A percentile compares a stretch with the other conserved stretches of the same genome.
Conservation (phyloP, 2,113 vertebrate species). For the Phalacrocorax pelagicus region DNA sequence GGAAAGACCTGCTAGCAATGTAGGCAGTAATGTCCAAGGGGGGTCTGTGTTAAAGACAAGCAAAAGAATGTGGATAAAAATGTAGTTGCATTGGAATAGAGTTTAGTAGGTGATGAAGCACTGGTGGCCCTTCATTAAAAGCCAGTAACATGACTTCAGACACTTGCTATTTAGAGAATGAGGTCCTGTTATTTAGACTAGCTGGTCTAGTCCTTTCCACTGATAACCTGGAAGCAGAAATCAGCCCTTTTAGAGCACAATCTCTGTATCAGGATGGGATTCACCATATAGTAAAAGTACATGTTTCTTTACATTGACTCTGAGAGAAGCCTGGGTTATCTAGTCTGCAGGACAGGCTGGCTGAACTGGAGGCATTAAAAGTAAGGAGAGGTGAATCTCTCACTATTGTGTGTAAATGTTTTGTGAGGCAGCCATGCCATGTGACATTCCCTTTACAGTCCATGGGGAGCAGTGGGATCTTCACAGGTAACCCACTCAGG, state of each 20-base stretch:
- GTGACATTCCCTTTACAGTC: neutral
- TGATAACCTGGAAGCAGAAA: neutral
- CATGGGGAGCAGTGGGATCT: neutral
- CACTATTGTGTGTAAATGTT: neutral
- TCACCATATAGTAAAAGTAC: neutral
- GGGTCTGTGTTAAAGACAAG: accelerated
- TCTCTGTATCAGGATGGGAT: neutral
- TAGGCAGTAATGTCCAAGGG: accelerated
- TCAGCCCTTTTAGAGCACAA: neutral
- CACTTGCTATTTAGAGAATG: neutral
- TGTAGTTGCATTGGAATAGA: neutral
- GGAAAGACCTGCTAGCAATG: neutral
- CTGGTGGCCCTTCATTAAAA: neutral
- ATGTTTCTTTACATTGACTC: neutral
- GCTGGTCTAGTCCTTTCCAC: neutral
- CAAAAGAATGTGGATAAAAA: neutral
- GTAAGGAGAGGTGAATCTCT: neutral
- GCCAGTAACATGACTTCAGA: neutral
- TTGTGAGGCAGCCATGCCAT: neutral
- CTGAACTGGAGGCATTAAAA: neutral
- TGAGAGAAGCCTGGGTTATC: neutral
- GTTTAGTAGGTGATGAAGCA: neutral
- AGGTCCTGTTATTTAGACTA: neutral
- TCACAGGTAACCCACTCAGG: neutral
- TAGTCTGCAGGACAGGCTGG: neutral